Conservation (phyloP, 2,113 vertebrate genomes). For the Thamnaconus septentrionalis region DNA sequence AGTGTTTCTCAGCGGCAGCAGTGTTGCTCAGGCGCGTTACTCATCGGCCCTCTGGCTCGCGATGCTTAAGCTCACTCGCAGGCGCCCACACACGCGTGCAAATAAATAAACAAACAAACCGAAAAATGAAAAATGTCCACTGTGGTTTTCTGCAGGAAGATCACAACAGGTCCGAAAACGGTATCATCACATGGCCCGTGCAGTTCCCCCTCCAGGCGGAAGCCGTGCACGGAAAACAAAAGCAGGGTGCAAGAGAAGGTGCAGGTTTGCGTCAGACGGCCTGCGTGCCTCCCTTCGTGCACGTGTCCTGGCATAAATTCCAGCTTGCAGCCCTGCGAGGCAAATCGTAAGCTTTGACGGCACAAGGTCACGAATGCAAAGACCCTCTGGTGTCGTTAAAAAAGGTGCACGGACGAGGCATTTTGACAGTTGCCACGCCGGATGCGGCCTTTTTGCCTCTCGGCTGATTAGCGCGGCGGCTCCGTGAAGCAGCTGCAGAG, state of each 20-base stretch:
- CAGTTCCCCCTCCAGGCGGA: neutral
- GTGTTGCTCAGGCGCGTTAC: constrained; percentile 24
- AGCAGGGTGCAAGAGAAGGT: neutral
- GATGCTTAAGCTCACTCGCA: neutral
- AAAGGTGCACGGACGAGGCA: neutral
- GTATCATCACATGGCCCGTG: constrained; percentile 2
- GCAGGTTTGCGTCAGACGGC: too few relatives aligned
- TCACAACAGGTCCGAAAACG: neutral
- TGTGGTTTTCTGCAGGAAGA: constrained; percentile 20
- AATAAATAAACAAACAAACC: constrained; percentile 9
- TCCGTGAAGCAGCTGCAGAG: constrained; percentile 11
- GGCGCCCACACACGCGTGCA: constrained; percentile 17
- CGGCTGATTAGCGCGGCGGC: constrained; percentile 3
- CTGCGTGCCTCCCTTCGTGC: too few relatives aligned
- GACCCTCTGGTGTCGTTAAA: too few relatives aligned
- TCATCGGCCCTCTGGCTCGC: constrained; percentile 22
- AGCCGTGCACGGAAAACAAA: constrained; percentile 6
- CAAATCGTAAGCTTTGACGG: too few relatives aligned
- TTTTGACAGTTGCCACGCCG: constrained; percentile 1
- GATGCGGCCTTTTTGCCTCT: neutral
- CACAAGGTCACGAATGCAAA: too few relatives aligned
- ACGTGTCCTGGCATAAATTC: too few relatives aligned
- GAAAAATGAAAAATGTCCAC: neutral
- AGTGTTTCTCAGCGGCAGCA: constrained; percentile 4
- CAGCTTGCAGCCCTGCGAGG: too few relatives aligned